Conservation (phyloP, 2,888 invertebrate species). For the Serrognathus titanus region DNA sequence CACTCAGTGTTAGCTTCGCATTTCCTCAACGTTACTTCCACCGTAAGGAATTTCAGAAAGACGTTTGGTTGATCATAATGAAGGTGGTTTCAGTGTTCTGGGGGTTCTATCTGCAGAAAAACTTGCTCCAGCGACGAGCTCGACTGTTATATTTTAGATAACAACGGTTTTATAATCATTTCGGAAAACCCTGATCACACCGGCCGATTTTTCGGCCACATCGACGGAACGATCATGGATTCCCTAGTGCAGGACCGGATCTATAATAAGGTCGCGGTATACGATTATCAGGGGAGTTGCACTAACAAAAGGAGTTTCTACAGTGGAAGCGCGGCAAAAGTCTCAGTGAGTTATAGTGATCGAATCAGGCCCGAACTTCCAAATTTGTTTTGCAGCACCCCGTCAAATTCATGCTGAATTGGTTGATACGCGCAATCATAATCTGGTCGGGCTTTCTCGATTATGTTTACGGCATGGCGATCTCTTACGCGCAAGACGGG, state of each 20-base stretch:
- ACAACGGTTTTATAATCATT: constrained; percentile 90
- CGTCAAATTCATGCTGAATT: constrained; percentile 46
- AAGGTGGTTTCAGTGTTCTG: constrained; percentile 61
- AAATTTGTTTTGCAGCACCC: constrained; percentile 24
- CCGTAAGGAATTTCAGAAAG: constrained; percentile 54
- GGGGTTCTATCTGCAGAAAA: constrained; percentile 69
- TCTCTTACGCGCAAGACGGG: constrained; percentile 55
- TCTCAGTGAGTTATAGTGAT: constrained; percentile 40
- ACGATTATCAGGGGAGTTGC: constrained; percentile 87
- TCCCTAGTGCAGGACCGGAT: constrained; percentile 86
- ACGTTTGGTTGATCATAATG: not conserved
- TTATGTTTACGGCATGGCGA: constrained; percentile 40
- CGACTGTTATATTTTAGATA: constrained; percentile 91
- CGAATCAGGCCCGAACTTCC: not conserved
- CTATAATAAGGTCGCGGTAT: constrained; percentile 81
- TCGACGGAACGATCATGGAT: constrained; percentile 93
- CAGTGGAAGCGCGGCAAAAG: constrained; percentile 52
- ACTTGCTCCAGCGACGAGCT: constrained; percentile 83
- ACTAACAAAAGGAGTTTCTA: constrained; percentile 65
- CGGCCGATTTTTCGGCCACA: constrained; percentile 90
- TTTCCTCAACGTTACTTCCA: constrained; percentile 85
- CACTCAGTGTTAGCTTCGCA: constrained; percentile 78
- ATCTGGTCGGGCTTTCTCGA: constrained; percentile 54
- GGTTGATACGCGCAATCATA: constrained; percentile 53
- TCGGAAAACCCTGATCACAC: constrained; percentile 84